Evolutionary conservation across 2,113 vertebrate species (phyloP).

Genomic region (Myiagra hebetior): DNA sequence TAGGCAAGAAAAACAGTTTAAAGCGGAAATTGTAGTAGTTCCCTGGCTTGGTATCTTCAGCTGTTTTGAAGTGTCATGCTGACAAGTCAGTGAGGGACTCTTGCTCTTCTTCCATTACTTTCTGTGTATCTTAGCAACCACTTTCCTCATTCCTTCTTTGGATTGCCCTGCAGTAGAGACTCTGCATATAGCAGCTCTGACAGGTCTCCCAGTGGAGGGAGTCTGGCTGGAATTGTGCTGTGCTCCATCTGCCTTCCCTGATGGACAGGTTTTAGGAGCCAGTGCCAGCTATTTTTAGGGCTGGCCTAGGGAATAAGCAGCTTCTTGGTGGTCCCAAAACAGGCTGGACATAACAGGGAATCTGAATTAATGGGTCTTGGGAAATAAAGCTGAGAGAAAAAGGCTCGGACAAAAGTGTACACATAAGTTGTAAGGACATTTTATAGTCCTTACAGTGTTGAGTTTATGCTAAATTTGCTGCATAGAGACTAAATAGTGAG

Average conservation of each 20-base stretch:
- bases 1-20: not conserved
- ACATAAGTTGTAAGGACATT: not conserved
- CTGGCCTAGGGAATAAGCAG: not conserved
- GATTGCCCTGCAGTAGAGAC: not conserved
- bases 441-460: not conserved
- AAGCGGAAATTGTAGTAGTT: not conserved
- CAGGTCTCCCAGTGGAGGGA: not conserved
- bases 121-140: not conserved
- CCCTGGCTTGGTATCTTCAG: not conserved
- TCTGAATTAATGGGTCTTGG: not conserved
- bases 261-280: not conserved
- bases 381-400: not conserved
- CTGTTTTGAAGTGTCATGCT: not conserved
- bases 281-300: not conserved
- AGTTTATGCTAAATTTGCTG: not conserved
- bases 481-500: not conserved
- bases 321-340: not conserved
- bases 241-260: not conserved
- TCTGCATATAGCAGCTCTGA: not conserved
- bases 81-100: not conserved
- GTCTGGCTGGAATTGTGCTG: not conserved
- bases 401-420: rapidly evolving
- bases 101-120: not conserved
- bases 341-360: not conserved
- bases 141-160: rapidly evolving